A percentile compares a stretch with the other conserved stretches of the same genome.
Conservation (phyloP, 2,113 vertebrate species). For the Ascaphus truei region DNA sequence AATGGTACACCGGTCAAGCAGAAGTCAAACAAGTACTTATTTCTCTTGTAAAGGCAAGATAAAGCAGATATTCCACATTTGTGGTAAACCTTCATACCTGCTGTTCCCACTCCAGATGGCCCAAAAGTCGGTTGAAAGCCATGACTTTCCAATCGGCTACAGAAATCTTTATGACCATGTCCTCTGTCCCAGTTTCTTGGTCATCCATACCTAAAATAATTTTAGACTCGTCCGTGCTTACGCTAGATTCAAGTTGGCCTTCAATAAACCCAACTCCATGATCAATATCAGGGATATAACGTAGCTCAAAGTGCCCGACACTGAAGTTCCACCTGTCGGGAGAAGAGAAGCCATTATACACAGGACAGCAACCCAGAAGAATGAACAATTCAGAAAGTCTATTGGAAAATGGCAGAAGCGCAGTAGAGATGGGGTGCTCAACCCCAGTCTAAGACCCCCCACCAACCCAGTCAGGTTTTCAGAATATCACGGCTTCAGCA, state of each 20-base stretch:
- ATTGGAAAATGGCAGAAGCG: too few species aligned
- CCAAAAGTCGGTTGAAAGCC: slow-evolving; percentile 81
- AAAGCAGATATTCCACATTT: too few species aligned
- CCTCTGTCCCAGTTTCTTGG: slow-evolving; percentile 68
- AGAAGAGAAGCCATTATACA: too few species aligned
- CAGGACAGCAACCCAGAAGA: too few species aligned
- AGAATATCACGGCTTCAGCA: too few species aligned
- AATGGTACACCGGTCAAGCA: too few species aligned
- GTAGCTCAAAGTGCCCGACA: slow-evolving; percentile 93
- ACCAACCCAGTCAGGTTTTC: too few species aligned
- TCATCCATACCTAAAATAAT: slow-evolving; percentile 82
- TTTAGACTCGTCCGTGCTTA: slow-evolving; percentile 68
- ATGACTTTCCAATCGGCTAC: slow-evolving; percentile 96
- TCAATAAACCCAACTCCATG: slow-evolving; percentile 80
- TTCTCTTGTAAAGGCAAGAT: too few species aligned
- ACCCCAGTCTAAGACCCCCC: too few species aligned
- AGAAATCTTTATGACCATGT: slow-evolving; percentile 91
- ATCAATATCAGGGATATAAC: slow-evolving; percentile 78
- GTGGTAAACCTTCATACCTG: slow-evolving; percentile 86
- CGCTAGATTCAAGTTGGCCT: slow-evolving; percentile 66
- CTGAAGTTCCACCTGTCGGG: slow-evolving; percentile 98
- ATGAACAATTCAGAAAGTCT: too few species aligned
- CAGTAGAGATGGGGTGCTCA: too few species aligned
- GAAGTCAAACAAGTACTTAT: too few species aligned
- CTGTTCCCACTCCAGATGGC: slow-evolving; percentile 91